phyloP scores from a whole-genome alignment of 1,140 invertebrate species.

The Panagrolaimus sp. region DNA sequence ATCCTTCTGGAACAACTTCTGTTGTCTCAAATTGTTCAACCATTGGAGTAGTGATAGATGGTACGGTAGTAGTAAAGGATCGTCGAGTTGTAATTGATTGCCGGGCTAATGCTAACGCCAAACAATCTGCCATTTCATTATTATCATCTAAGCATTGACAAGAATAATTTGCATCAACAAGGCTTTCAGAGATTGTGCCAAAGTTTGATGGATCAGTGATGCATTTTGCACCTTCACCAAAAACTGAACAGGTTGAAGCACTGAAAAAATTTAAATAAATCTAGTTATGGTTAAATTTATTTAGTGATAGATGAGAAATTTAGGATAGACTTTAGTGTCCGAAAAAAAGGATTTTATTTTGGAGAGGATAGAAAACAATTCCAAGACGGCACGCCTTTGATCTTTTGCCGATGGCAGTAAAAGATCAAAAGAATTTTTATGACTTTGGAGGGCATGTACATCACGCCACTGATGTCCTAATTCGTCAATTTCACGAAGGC shows the following conservation, averaged over 20 bases:
- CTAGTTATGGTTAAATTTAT: too few species aligned
- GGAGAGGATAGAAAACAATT: too few species aligned
- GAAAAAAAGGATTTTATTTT: too few species aligned
- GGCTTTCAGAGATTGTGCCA: background rate
- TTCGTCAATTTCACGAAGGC: too few species aligned
- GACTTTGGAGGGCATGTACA: too few species aligned
- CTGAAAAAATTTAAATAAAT: background rate
- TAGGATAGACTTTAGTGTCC: too few species aligned
- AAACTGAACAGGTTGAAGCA: background rate
- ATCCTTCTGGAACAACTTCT: background rate
- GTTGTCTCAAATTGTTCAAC: background rate
- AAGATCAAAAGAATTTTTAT: too few species aligned
- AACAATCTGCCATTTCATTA: background rate
- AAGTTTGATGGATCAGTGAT: background rate
- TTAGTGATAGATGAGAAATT: too few species aligned
- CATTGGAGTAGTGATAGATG: background rate
- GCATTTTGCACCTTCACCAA: background rate
- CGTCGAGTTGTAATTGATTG: background rate
- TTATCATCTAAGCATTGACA: slow-evolving; percentile 13
- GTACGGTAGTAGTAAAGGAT: background rate
- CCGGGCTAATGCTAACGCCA: background rate
- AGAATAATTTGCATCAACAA: background rate
- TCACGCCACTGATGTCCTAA: too few species aligned
- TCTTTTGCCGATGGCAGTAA: too few species aligned
- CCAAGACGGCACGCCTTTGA: too few species aligned